Evolutionary conservation across 2,113 vertebrate species (phyloP).

Genomic region (Glaucidium brasilianum): DNA sequence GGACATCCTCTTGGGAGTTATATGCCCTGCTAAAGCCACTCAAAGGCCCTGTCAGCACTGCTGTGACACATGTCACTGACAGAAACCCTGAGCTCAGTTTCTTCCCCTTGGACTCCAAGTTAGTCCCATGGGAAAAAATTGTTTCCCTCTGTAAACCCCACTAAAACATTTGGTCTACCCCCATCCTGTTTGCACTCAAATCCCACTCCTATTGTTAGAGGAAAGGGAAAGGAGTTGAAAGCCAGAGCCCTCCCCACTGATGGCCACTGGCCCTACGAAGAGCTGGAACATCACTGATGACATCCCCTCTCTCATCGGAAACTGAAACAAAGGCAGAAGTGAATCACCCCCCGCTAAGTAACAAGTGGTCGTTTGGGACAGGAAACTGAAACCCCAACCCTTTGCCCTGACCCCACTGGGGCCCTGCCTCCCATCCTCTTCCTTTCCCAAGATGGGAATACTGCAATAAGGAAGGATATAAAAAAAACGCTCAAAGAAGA

Average conservation of each 20-base stretch:
- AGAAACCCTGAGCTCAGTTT: neutral
- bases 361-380: neutral
- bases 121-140: neutral
- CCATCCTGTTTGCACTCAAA: neutral
- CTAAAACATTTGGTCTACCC: accelerated
- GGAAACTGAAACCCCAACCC: slow-evolving; percentile 33
- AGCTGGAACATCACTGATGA: accelerated
- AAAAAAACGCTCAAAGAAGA: neutral
- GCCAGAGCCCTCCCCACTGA: neutral
- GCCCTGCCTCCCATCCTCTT: slow-evolving; percentile 29
- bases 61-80: neutral
- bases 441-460: neutral
- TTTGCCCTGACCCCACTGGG: accelerated
- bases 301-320: neutral
- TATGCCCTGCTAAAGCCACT: accelerated
- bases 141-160: neutral
- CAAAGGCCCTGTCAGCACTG: neutral
- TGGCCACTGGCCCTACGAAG: accelerated
- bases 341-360: neutral
- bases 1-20: neutral
- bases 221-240: neutral
- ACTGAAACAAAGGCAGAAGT: neutral
- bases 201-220: neutral
- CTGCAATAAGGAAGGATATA: neutral
- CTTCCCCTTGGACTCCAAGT: neutral